Evolutionary conservation across 1,140 invertebrate genomes (phyloP), one percentile per base, ranked within the genome.

Genomic region (Drosophila repletoides): DNA sequence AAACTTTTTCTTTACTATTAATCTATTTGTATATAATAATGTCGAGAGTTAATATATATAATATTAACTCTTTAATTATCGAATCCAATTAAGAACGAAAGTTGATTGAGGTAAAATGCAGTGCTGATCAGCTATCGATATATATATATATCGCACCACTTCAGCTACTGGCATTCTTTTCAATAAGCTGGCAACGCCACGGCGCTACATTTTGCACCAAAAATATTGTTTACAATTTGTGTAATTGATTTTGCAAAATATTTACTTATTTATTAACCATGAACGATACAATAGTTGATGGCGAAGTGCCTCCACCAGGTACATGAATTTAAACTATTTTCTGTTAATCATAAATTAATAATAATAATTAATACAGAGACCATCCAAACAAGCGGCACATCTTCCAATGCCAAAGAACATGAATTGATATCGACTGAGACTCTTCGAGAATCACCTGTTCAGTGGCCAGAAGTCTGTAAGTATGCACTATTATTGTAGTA

Each of bases 391-490:
- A 7, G 4, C 1, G 12, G n/a, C n/a, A n/a, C n/a, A n/a, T n/a
- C n/a, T n/a, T n/a, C n/a, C n/a, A 33, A 5, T 12, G 34, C 34
- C 48, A 52, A 49, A 14, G 40, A 58, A 2, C 60, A 79, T 9
- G 79, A 79, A 3, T 91, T 96, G 33, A 92, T 96, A 61, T 97
- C 96, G 75, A 92, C 95, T 87, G 97, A 98, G 92, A 97, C 96
- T 86, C 91, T 98, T 63, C 96, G 97, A 83, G 93, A 95, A 5
- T 98, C 97, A 1, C 97, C 97, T 9, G 96, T 98, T 84, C 90
- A 98, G 79, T 98, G 97, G 97, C 97, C 97, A 34, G 96, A 98
- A 91, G 95, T 96, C 92, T 96, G 96, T 97, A 93, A 94, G 93
- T 91, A 58, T 2, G 3, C 26, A 28, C 3, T n/a, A n/a, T n/a